Conservation (phyloP, 2,888 invertebrate species). For the Pristionchus entomophagus region DNA sequence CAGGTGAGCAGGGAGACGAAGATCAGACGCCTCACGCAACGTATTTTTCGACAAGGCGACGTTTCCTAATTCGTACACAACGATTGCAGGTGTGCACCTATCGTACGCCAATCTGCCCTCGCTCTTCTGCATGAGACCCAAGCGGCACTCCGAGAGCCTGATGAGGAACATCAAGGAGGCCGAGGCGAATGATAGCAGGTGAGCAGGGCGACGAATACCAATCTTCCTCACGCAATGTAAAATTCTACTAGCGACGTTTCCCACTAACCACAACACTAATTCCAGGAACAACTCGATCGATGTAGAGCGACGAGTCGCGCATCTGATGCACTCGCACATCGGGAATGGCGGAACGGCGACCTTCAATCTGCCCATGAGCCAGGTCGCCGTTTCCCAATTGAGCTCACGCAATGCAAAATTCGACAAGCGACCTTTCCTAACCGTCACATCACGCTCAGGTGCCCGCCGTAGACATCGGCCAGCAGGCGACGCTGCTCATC, state of each 20-base stretch:
- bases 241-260: conserved; percentile 15
- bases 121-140: conserved; percentile 69
- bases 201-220: neutral
- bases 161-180: conserved; percentile 73
- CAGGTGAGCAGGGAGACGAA: conserved; percentile 59
- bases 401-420: neutral
- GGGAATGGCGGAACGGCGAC: conserved; percentile 41
- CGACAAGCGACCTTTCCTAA: conserved; percentile 25
- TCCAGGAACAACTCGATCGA: conserved; percentile 67
- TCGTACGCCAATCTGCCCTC: conserved; percentile 70
- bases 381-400: conserved; percentile 13
- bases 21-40: neutral
- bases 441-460: conserved; percentile 14
- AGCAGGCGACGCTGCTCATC: conserved; percentile 71
- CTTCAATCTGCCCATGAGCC: conserved; percentile 45
- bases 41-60: neutral
- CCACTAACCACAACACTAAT: neutral
- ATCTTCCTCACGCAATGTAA: neutral
- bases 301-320: conserved; percentile 65
- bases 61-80: neutral
- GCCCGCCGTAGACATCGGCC: conserved; percentile 62
- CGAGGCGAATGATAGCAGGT: conserved; percentile 56
- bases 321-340: conserved; percentile 50
- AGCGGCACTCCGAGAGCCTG: conserved; percentile 72
- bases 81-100: conserved; percentile 54